A percentile compares a stretch with the other conserved stretches of the same genome.
These are phyloP conservation scores for Spheniscus mendiculus DNA, from an alignment of 2,113 vertebrate genomes.

Conservation along the genomic window DNA sequence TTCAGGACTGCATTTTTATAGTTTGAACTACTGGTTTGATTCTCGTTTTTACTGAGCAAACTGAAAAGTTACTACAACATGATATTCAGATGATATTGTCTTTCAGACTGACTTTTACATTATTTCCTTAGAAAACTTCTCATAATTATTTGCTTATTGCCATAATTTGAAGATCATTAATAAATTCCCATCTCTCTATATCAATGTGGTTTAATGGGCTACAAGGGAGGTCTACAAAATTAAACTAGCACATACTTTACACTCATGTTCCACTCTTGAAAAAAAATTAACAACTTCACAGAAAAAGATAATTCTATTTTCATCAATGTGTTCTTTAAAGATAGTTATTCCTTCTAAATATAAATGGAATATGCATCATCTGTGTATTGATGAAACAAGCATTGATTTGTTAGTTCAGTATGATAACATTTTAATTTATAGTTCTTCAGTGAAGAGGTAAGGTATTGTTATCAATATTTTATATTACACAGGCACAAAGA, in stretches of 20 bases:
- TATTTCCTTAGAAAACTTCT: not conserved
- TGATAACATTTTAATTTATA: not conserved
- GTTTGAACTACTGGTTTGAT: not conserved
- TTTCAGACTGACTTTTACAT: not conserved
- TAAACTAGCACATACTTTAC: not conserved
- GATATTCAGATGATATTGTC: not conserved
- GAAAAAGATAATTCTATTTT: not conserved
- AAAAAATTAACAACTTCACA: not conserved
- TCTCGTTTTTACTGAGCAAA: not conserved
- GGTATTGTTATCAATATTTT: not conserved
- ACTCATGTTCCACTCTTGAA: not conserved
- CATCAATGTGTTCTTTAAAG: not conserved
- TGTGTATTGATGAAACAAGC: not conserved
- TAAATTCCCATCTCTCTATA: not conserved
- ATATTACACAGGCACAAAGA: not conserved
- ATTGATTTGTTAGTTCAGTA: not conserved
- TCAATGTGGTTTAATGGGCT: not conserved
- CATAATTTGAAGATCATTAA: not conserved
- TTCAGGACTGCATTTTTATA: not conserved
- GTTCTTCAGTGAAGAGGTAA: not conserved
- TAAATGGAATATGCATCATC: not conserved
- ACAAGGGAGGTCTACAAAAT: not conserved
- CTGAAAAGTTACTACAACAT: not conserved
- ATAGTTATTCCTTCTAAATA: not conserved
- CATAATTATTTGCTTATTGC: not conserved